Conservation (phyloP, 1,140 invertebrate genomes). For the Nephila pilipes region DNA sequence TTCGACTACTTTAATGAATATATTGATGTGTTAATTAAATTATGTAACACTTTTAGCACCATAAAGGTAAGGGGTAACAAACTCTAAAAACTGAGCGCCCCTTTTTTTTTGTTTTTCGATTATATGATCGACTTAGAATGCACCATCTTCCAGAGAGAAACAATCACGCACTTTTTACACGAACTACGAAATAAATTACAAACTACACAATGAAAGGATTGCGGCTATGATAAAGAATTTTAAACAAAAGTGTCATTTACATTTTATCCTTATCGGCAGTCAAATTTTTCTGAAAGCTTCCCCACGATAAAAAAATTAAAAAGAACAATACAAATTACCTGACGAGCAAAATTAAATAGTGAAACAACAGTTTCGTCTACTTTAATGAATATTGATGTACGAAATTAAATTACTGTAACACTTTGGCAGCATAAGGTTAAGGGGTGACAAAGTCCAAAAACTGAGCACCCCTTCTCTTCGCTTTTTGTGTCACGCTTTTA, state of each 20-base stretch:
- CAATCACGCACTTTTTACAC: no score
- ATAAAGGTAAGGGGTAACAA: not conserved
- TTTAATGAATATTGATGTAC: slow-evolving; percentile 8
- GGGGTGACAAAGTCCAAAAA: not conserved
- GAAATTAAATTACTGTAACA: not conserved
- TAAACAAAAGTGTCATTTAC: no score
- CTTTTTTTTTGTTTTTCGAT: no score
- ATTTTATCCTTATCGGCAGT: no score
- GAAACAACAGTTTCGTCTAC: not conserved
- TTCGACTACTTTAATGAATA: not conserved
- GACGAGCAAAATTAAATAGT: not conserved
- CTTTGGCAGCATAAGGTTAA: slow-evolving; percentile 2
- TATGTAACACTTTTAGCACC: not conserved
- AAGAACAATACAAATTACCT: no score
- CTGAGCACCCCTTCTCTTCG: not conserved
- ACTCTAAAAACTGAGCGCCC: not conserved
- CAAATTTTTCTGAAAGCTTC: no score
- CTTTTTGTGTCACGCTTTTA: not conserved
- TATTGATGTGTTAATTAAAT: not conserved
- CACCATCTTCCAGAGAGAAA: no score
- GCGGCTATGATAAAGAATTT: no score
- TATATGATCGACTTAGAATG: no score
- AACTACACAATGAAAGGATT: no score
- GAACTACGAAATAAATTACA: no score
- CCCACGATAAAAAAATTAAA: no score